Evolutionary conservation across 1,140 invertebrate species (phyloP), one percentile per base, ranked within the genome.

Genomic region (Potamilus streckersoni): DNA sequence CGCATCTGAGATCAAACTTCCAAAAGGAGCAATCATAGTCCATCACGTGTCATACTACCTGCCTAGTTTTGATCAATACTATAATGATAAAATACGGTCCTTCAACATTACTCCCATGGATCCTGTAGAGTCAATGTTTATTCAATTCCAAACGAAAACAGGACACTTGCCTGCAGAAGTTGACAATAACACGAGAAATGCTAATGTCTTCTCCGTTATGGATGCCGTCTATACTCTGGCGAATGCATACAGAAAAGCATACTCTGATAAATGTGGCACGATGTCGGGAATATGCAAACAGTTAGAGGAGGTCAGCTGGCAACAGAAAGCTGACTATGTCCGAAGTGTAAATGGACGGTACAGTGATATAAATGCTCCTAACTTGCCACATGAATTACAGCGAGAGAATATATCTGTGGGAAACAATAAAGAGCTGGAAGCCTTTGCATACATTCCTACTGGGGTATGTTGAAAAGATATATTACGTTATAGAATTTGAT

Each of bases 401-500:
- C 15, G 31, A 2, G 58, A 38, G 4, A 73, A 65, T 16, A 61
- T 15, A 55, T 76, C 11, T 49, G 38, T 49, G 38, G 38, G 38
- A 49, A 49, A 49, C 38, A 49, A 49, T 6, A 49, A 4, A 49
- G 38, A 49, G 38, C 11, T 49, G 5, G 38, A 49, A 49, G 38
- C 38, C 38, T 49, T 49, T 49, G 38, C 55, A 65, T 19, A 55
- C 49, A 8, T 49, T 8, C 11, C 38, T 49, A 49, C 38, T 49
- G 38, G 38, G 38, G 38, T 49, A 49, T 8, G 38, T 49, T 49
- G 11, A 8, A 49, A 49, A 6, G 38, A 4, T 49, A 49, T 49
- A 49, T 20, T 74, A 58, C 23, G 38, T 60, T 17, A 12, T 80
- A 59, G 70, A 65, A 49, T 80, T 80, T 71, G 60, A 77, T 63